Conservation (phyloP, 2,888 invertebrate genomes). For the Tridacna gigas region DNA sequence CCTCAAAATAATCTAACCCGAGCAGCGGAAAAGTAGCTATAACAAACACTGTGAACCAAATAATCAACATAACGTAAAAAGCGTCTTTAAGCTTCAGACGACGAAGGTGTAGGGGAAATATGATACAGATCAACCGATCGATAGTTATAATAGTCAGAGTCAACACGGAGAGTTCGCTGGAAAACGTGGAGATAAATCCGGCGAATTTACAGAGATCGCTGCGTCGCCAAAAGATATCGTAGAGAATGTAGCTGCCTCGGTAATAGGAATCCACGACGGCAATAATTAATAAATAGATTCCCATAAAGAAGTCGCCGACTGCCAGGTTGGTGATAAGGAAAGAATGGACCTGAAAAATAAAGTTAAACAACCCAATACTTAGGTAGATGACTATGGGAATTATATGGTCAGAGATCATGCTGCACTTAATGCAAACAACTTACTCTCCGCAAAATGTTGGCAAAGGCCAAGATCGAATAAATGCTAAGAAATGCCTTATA, state of each 20-base stretch:
- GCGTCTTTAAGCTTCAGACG: conserved; percentile 79
- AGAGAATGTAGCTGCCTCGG: conserved; percentile 85
- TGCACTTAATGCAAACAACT: no score
- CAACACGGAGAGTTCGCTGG: conserved; percentile 85
- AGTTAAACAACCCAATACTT: no score
- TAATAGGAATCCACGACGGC: conserved; percentile 83
- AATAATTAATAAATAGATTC: conserved; percentile 82
- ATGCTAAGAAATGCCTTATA: no score
- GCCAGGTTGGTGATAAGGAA: conserved; percentile 83
- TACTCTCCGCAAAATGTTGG: no score
- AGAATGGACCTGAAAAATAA: conserved; percentile 84
- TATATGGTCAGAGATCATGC: no score
- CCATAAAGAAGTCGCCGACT: conserved; percentile 83
- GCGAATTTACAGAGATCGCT: conserved; percentile 81
- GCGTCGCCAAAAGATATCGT: conserved; percentile 80
- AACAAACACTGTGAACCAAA: conserved; percentile 79
- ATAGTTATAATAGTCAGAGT: conserved; percentile 85
- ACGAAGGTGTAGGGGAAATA: conserved; percentile 82
- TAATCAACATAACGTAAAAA: conserved; percentile 75
- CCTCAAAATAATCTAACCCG: conserved; percentile 84
- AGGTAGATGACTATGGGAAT: no score
- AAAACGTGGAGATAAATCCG: conserved; percentile 84
- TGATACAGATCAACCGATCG: conserved; percentile 84
- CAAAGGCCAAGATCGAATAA: no score
- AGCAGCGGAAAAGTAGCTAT: conserved; percentile 78